Base-by-base conservation (phyloP, 2,888 invertebrate species). In the Agrypnus murinus region DNA sequence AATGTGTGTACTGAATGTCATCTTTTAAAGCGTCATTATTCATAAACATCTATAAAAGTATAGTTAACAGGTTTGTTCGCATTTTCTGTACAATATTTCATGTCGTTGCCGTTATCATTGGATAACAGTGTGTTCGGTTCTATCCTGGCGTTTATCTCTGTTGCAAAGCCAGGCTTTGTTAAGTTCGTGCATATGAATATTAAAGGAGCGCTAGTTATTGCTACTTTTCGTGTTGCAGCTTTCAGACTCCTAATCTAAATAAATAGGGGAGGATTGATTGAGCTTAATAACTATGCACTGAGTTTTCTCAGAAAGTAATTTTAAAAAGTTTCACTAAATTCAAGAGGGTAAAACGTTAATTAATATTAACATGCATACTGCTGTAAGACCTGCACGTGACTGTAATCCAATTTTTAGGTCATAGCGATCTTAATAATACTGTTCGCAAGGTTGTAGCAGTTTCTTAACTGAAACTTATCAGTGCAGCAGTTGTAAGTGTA, bases 131-230 rank as follows among this genome's bases (percentile, higher is more conserved):
- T 17, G 53, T 63, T 57, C 32, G 40, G 50, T 19, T 48, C 40
- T 57, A 63, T 63, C 57, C 60, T 45, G 32, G 55, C 46, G 19
- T 55, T 46, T 69, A 69, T 69, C 69, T 63, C 31, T 32, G 57
- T 65, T 53, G 65, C 64, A 65, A 69, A 69, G 65, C 65, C 50
- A 43, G 58, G 59, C 50, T 74, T 74, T 74, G 48, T 67, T 65
- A 72, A 67, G 69, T 74, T 72, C 74, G 74, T 74, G 74, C 74
- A 72, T 72, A 70, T 67, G 74, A 72, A 74, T 72, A 74, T 74
- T 74, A 74, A 74, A 74, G 64, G 65, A 63, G 63, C 68, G 68
- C 70, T 59, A 68, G 70, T 68, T 74, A 72, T 74, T 72, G 70
- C 73, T 67, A 69, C 73, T 73, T 75, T 75, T 73, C 73, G 73